Conservation (phyloP, 1,140 invertebrate genomes). For the Drosophila busckii region DNA sequence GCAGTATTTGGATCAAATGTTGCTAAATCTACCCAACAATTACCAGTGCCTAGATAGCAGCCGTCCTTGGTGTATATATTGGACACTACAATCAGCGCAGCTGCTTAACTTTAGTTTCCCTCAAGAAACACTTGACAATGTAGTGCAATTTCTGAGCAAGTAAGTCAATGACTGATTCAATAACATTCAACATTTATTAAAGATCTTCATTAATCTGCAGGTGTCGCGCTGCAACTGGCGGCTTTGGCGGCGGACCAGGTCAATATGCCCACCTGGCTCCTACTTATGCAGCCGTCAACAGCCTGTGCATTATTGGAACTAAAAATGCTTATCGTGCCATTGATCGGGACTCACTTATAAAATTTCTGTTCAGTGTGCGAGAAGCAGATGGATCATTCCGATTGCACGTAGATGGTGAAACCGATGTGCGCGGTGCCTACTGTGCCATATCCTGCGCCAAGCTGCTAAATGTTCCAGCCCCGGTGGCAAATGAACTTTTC, state of each 20-base stretch:
- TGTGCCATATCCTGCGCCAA: slow-evolving; percentile 95
- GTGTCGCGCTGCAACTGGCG: slow-evolving; percentile 90
- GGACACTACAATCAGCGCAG: slow-evolving; percentile 95
- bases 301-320: slow-evolving; percentile 92
- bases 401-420: slow-evolving; percentile 96
- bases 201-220: slow-evolving; percentile 72
- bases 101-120: slow-evolving; percentile 87
- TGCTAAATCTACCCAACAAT: slow-evolving; percentile 83
- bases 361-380: slow-evolving; percentile 89
- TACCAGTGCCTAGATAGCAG: slow-evolving; percentile 95
- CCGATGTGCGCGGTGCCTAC: slow-evolving; percentile 96
- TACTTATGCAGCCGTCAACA: slow-evolving; percentile 97
- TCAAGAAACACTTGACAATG: slow-evolving; percentile 83
- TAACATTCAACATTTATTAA: not conserved
- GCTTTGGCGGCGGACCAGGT: slow-evolving; percentile 95
- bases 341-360: slow-evolving; percentile 86
- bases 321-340: slow-evolving; percentile 92
- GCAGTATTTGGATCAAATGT: slow-evolving; percentile 84
- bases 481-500: slow-evolving; percentile 87
- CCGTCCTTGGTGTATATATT: slow-evolving; percentile 96
- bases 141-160: slow-evolving; percentile 84
- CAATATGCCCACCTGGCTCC: slow-evolving; percentile 96
- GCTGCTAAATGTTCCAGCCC: slow-evolving; percentile 86
- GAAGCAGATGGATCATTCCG: slow-evolving; percentile 93
- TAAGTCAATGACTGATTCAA: slow-evolving; percentile 29